phyloP scores from a whole-genome alignment of 2,797 vertebrate genomes.

The Acanthopagrus latus region DNA sequence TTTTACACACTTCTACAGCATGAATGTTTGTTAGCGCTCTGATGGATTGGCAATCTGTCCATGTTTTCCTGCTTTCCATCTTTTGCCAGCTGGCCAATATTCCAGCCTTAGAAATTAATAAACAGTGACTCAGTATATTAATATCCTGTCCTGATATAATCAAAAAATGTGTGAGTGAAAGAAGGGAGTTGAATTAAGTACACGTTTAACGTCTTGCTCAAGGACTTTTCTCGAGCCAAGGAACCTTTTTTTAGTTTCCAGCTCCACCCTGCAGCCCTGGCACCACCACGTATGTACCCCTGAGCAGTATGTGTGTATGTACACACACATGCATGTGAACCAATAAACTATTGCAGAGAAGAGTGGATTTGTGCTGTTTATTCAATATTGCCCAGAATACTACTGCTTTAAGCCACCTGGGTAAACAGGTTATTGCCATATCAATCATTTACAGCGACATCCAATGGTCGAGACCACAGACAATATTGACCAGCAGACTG shows the following conservation, averaged over 20 bases:
- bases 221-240: slow-evolving; percentile 14
- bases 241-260: not conserved
- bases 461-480: slow-evolving; percentile 72
- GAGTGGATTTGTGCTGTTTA: slow-evolving; percentile 68
- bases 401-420: slow-evolving; percentile 74
- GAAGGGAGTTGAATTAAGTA: slow-evolving; percentile 1
- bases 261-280: slow-evolving; percentile 1
- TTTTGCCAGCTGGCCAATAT: not conserved
- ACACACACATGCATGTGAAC: slow-evolving; percentile 26
- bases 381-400: slow-evolving; percentile 71
- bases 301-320: slow-evolving; percentile 14
- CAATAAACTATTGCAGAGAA: slow-evolving; percentile 51
- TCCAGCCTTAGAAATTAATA: slow-evolving; percentile 7
- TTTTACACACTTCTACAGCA: not conserved
- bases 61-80: slow-evolving; percentile 15
- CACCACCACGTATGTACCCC: slow-evolving; percentile 1
- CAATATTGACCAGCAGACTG: slow-evolving; percentile 80
- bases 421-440: slow-evolving; percentile 83
- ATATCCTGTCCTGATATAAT: slow-evolving; percentile 2
- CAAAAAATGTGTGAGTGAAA: not conserved
- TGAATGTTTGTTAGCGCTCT: not conserved
- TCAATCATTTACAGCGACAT: slow-evolving; percentile 81
- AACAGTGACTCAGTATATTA: slow-evolving; percentile 8
- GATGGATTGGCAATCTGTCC: not conserved
- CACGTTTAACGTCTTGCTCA: not conserved